These are phyloP conservation scores for Artibeus lituratus DNA, from an alignment of 2,797 vertebrate species.

Conservation along the genomic window DNA sequence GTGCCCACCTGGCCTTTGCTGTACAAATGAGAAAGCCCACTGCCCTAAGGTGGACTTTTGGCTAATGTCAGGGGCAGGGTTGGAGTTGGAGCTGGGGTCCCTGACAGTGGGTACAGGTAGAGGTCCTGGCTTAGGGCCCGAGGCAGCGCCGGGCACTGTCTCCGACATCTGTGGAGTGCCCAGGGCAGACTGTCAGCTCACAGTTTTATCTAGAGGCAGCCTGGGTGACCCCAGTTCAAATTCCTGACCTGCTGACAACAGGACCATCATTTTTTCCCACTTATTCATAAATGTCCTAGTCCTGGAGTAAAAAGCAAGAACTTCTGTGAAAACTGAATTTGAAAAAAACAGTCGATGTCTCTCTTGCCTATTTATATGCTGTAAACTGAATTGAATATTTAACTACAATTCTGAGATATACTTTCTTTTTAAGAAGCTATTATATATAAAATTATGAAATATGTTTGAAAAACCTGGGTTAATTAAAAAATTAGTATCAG, in stretches of 20 bases:
- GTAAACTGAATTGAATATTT: not conserved
- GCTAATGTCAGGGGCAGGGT: not conserved
- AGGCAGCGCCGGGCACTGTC: rapidly evolving
- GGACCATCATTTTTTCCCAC: not conserved
- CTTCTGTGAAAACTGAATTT: not conserved
- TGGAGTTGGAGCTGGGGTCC: not conserved
- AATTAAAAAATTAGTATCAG: not conserved
- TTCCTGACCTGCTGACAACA: not conserved
- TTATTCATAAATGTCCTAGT: not conserved
- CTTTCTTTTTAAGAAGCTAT: not conserved
- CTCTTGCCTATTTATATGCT: not conserved
- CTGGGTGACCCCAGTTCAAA: not conserved
- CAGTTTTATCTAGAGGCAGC: not conserved
- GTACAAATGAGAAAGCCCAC: rapidly evolving
- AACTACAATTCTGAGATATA: not conserved
- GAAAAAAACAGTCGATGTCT: not conserved
- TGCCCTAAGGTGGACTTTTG: too few relatives aligned
- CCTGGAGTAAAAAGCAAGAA: not conserved
- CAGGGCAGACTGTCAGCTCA: not conserved
- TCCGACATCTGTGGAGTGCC: rapidly evolving
- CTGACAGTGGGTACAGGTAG: not conserved
- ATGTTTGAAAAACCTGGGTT: not conserved
- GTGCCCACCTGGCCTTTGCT: not conserved
- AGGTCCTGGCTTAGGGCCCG: not conserved
- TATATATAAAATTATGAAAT: not conserved